Base-by-base conservation (phyloP, 2,888 invertebrate genomes). In the Phanerotoma sp. region DNA sequence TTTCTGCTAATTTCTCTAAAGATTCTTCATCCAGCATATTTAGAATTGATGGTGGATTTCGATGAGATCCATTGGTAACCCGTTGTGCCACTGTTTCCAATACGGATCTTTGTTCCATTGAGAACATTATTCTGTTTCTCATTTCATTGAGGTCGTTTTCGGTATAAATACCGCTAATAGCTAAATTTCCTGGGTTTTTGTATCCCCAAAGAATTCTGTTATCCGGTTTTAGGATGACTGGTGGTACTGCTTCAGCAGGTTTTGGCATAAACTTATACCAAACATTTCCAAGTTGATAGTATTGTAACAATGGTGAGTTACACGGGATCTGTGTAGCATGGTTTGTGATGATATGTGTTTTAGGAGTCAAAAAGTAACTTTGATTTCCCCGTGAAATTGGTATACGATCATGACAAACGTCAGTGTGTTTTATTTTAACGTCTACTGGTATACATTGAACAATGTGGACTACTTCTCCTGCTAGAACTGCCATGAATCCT, bases 381-480 rank as follows among this genome's bases (percentile, higher is more conserved):
- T 57, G 22, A 28, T 66, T 69, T 7, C 54, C 41, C 6, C 57
- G 55, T 3, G 10, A 37, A 1, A 70, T 62, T 0, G 66, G 66
- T 20, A 69, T 33, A 40, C 67, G 64, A 4, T 62, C 25, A 33
- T 65, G 67, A 37, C 68, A 69, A 10, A 51, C 51, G 0, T 58
- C 35, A 0, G 62, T 54, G 13, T 57, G n/a, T 4, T 63, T 28
- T 0, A 68, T 13, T 4, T 46, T 55, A 1, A 62, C 64, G 16
- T 58, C 44, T 5, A 62, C 57, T 2, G 67, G 60, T 0, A 62
- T 52, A 35, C 71, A 70, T 42, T 66, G 57, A 3, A 71, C 44
- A 0, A 72, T 57, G 44, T 66, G 66, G 0, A 63, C 37, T 0
- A 62, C 62, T 47, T 66, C 64, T 18, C 67, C 69, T 46, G 54